Evolutionary conservation across 2,888 invertebrate species (phyloP).

Genomic region (Polydrusus pterygomalis): DNA sequence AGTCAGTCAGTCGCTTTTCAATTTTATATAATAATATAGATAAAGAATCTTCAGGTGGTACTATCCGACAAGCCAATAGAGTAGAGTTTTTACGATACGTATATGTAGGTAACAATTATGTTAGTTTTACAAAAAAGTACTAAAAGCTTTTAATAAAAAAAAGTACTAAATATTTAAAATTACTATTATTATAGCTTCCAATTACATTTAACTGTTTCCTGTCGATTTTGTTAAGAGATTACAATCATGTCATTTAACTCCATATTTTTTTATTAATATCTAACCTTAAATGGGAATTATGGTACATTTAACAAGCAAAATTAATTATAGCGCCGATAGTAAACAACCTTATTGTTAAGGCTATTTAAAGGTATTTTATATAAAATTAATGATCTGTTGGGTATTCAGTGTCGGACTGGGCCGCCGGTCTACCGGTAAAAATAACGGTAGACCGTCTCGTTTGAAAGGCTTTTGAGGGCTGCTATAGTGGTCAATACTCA

Average conservation of each 20-base stretch:
- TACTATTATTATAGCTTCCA: background rate
- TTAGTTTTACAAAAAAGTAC: background rate
- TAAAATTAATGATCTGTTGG: background rate
- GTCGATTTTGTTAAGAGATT: background rate
- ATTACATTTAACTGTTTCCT: background rate
- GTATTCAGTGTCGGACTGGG: background rate
- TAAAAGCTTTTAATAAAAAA: background rate
- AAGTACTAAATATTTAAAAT: background rate
- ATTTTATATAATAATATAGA: too few species aligned
- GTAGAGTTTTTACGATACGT: too few species aligned
- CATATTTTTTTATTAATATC: background rate
- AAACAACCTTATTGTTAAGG: conserved; percentile 6
- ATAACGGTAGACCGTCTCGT: too few species aligned
- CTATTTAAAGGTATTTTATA: conserved; percentile 1
- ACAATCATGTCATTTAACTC: background rate
- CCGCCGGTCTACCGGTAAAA: too few species aligned
- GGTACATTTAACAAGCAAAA: conserved; percentile 3
- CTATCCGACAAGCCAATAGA: too few species aligned
- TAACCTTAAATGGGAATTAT: conserved; percentile 3
- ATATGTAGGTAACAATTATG: too few species aligned
- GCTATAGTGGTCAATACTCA: too few species aligned
- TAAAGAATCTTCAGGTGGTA: too few species aligned
- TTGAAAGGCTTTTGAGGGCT: too few species aligned
- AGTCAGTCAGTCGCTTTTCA: too few species aligned
- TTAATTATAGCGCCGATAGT: background rate